These are phyloP conservation scores for human DNA, from an alignment of 2,113 vertebrate species.

Conservation along the genomic window DNA sequence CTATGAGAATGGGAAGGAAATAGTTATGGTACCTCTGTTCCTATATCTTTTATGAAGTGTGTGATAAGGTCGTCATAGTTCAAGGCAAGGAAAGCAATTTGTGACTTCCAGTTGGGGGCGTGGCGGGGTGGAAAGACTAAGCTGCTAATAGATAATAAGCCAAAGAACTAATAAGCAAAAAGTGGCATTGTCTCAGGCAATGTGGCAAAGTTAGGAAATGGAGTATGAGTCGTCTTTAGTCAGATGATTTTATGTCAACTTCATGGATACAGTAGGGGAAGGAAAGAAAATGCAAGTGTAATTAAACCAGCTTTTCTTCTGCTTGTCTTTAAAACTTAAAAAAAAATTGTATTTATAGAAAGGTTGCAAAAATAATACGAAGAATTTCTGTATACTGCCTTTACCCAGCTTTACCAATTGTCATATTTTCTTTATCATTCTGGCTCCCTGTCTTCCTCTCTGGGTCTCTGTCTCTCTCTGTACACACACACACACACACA, in stretches of 20 bases:
- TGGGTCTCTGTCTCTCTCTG: not conserved
- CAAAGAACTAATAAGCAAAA: not conserved
- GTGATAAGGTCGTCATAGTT: not conserved
- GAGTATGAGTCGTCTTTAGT: not conserved
- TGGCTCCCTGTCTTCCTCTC: not conserved
- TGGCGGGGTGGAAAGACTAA: not conserved
- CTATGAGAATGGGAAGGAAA: not conserved
- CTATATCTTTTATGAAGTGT: not conserved
- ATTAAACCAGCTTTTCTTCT: not conserved
- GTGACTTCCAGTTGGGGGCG: not conserved
- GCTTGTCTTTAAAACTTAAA: constrained; percentile 23
- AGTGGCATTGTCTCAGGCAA: not conserved
- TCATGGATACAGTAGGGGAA: not conserved
- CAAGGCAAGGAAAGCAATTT: not conserved
- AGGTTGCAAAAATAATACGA: not conserved
- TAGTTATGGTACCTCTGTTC: not conserved
- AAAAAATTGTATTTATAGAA: not conserved
- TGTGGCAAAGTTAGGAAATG: not conserved
- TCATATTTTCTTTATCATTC: not conserved
- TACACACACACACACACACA: not conserved
- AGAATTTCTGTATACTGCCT: not conserved
- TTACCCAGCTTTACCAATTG: not conserved
- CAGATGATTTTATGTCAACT: not conserved
- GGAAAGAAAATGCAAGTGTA: not conserved
- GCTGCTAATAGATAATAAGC: not conserved